Evolutionary conservation across 2,113 vertebrate species (phyloP), one percentile per base, ranked within the genome.

Genomic region (Brachyistius frenatus): DNA sequence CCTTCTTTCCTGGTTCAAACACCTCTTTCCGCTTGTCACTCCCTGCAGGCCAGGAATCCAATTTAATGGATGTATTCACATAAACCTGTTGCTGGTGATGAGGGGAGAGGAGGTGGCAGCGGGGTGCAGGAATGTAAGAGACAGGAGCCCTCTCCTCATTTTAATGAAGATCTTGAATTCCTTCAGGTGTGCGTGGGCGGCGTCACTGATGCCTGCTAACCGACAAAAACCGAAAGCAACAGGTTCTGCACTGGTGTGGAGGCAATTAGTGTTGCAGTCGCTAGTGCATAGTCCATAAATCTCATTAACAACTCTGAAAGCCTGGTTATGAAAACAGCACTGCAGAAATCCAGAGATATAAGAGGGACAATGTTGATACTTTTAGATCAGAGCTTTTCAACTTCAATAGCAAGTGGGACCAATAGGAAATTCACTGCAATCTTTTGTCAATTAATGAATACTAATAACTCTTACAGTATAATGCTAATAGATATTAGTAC

Each of bases 41-140:
- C 90, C 89, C 87, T 87, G 66, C 81, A 90, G 92, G 86, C 87
- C 84, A 68, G 73, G 69, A 93, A 94, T 93, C 90, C 87, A 94
- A 95, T 94, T 94, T 93, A 93, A 92, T 93, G 91, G 89, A 90
- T 91, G 87, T 91, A 91, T 90, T 92, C 92, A 91, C 89, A 90
- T 79, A 73, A 78, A 88, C 86, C 83, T 86, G 73, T 92, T 92
- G 87, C 88, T 71, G 73, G 58, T 68, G 83, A 91, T 73, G 82
- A 79, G 60, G 81, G 58, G 33, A 62, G 36, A 78, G 66, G 13
- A 47, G 46, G 74, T 30, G 53, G 66, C 7, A 16, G 52, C 6
- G 73, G 46, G 68, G 76, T 53, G 71, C 70, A 84, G 67, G 56
- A 78, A 89, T 88, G 84, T 80, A 86, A 88, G 82, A 83, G 87